phyloP scores from a whole-genome alignment of 2,113 vertebrate species.

The Nothocercus nigrocapillus region DNA sequence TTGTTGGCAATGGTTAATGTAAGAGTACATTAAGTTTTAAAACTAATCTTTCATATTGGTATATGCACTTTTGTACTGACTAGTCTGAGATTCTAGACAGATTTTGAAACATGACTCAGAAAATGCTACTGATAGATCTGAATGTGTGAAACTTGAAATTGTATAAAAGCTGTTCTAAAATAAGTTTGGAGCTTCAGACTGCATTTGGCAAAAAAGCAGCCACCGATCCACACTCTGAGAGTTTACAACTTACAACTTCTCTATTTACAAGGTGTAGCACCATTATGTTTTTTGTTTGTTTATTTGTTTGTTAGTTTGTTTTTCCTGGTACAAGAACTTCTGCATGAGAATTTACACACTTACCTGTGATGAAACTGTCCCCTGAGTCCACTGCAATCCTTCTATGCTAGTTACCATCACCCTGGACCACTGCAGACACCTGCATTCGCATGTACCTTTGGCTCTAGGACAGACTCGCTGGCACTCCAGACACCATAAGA shows the following conservation, averaged over 20 bases:
- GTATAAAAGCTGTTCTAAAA: background rate
- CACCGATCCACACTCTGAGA: background rate
- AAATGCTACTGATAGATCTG: background rate
- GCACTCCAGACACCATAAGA: background rate
- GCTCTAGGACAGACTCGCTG: background rate
- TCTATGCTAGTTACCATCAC: background rate
- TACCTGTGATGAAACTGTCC: background rate
- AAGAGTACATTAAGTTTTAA: background rate
- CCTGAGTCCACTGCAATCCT: accelerated
- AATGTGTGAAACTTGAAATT: background rate
- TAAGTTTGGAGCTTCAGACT: background rate
- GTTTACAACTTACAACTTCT: background rate
- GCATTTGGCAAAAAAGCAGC: background rate
- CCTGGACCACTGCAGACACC: background rate
- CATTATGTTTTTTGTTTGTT: background rate
- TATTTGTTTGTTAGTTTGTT: background rate
- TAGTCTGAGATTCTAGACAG: background rate
- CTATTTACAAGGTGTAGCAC: background rate
- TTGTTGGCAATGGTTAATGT: background rate
- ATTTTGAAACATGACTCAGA: background rate
- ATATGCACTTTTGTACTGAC: background rate
- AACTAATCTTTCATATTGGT: background rate
- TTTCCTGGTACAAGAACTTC: background rate
- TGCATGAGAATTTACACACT: background rate
- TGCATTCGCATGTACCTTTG: background rate